Evolutionary conservation across 2,888 invertebrate genomes (phyloP).

Genomic region (Lasioglossum malachurum): DNA sequence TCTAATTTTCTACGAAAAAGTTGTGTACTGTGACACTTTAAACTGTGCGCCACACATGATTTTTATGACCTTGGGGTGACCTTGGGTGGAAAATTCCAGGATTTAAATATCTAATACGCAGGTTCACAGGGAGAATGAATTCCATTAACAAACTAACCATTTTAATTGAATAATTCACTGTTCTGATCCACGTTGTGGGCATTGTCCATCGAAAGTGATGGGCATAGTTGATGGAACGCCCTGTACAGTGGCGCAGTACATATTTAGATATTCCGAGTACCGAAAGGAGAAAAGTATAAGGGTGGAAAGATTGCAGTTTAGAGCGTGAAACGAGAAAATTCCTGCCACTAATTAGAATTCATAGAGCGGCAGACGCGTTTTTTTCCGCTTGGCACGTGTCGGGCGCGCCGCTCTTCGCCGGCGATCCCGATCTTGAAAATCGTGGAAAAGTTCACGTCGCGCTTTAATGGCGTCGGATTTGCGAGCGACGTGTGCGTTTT

Average conservation of each 20-base stretch:
- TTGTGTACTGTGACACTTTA: no score
- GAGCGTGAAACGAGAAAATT: slow-evolving; percentile 25
- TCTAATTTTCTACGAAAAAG: no score
- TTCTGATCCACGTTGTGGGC: background rate
- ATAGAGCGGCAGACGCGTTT: slow-evolving; percentile 10
- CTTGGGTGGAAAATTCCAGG: no score
- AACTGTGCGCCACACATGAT: no score
- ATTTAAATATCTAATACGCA: no score
- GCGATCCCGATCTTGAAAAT: slow-evolving; percentile 40
- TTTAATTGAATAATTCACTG: background rate
- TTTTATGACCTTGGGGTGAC: no score
- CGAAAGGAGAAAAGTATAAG: background rate
- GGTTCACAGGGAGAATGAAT: no score
- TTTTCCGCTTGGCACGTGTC: slow-evolving; percentile 45
- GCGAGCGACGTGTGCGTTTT: background rate
- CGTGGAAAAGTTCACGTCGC: slow-evolving; percentile 38
- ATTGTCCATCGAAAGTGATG: background rate
- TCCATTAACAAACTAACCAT: background rate
- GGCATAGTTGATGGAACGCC: background rate
- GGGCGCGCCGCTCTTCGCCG: background rate
- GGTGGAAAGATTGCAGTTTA: slow-evolving; percentile 2
- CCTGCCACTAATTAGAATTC: slow-evolving; percentile 48
- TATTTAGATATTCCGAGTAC: background rate
- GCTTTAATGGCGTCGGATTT: slow-evolving; percentile 50
- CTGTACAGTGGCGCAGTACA: background rate